Evolutionary conservation across 2,888 invertebrate species (phyloP), one percentile per base, ranked within the genome.

Genomic region (Acronicta aceris): DNA sequence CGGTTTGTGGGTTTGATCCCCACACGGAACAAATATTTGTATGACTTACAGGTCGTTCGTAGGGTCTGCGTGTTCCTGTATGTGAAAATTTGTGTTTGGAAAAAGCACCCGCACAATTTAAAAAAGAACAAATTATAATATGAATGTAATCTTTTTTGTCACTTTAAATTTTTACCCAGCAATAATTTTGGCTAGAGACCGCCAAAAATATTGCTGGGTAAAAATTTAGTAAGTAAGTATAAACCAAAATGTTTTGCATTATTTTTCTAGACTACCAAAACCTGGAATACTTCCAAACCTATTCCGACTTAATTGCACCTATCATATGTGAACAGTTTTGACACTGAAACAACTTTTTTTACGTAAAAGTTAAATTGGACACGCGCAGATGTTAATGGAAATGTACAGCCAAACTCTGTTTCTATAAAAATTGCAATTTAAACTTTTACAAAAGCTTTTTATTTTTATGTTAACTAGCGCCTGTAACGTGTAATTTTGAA

Each of bases 291-390:
- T 27, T 36, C 21, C 27, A 51, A 55, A 51, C 42, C 50, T 47
- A 54, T 65, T 47, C 53, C 30, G 57, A 61, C 53, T 60, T 70
- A 54, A 61, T 70, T 61, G 57, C 47, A 54, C 67, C 69, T 70
- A 67, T 67, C 68, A 61, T 63, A 71, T 38, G 33, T 57, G 56
- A 68, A 61, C 74, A 67, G 53, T 72, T 57, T 68, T n/a, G 53
- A 38, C 8, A 47, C 21, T 27, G 8, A 38, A 53, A 58, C 41
- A 25, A 40, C 50, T 54, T 61, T 56, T 67, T 70, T 70, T 53
- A 49, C 30, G 46, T 42, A 59, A 76, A 78, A 81, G 78, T 82
- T 82, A 78, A 74, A 80, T 80, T 76, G 75, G 57, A 70, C 65
- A 71, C 55, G 59, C 66, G 76, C 69, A 72, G 63, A 77, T 60